Conservation (phyloP, 2,113 vertebrate genomes). For the Arizona elegans region DNA sequence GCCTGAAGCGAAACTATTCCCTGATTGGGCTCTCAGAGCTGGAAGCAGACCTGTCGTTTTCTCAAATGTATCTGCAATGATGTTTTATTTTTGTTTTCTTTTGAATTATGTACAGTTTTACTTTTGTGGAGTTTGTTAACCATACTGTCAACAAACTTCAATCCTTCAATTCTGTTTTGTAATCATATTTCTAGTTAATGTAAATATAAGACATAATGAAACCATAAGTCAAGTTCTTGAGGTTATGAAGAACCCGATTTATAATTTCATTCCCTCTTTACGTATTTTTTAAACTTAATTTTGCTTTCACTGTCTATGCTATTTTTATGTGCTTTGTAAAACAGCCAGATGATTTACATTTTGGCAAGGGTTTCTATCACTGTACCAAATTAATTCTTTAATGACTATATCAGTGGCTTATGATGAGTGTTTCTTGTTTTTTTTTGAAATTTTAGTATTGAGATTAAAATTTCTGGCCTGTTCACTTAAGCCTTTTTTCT, state of each 20-base stretch:
- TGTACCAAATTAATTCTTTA: not conserved
- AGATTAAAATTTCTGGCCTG: not conserved
- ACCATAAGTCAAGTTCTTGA: not conserved
- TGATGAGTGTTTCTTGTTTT: not conserved
- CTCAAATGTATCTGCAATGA: not conserved
- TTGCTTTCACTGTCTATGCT: not conserved
- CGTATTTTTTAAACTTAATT: not conserved
- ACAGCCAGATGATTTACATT: not conserved
- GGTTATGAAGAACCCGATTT: not conserved
- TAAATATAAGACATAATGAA: not conserved
- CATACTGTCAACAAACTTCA: not conserved
- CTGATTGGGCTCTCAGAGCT: not conserved
- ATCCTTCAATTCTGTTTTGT: not conserved
- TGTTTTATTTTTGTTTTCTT: not conserved
- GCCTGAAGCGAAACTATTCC: not conserved
- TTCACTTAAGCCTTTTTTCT: not conserved
- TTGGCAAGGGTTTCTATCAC: not conserved
- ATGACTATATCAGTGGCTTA: not conserved
- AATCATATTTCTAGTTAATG: not conserved
- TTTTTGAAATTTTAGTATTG: not conserved
- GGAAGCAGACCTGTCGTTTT: not conserved
- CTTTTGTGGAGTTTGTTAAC: not conserved
- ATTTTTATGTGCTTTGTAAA: not conserved
- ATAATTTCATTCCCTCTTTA: not conserved
- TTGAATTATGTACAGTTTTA: not conserved